Base-by-base conservation (phyloP, 2,797 vertebrate genomes). In the Sciurus vulgaris region DNA sequence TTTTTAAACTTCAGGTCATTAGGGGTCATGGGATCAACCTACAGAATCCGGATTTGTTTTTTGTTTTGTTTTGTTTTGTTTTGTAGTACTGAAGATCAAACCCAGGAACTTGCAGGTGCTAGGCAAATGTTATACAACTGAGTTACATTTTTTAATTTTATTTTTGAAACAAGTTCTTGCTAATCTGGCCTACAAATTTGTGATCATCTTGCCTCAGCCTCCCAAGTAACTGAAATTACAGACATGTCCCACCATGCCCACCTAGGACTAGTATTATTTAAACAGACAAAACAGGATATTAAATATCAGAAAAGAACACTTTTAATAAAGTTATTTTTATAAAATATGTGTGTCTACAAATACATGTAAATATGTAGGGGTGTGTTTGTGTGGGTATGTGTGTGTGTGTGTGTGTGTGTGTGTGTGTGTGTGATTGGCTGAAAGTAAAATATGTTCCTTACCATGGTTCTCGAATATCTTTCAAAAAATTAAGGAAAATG, bases 241-340 rank as follows among this genome's bases (percentile, higher is more conserved):
- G 65, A 15, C 7, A 67, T 72, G 20, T 1, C 20, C 69, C 69
- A 72, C 3, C 3, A 41, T n/a, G n/a, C 10, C 35, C 18, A 72
- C 17, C 35, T 65, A 74, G 38, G n/a, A 56, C 49, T 85, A 65
- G 28, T 7, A 65, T 72, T 94, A 87, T 95, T 38, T 7, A 84
- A 83, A 72, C 47, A 78, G 86, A 82, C 72, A 33, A 94, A 95
- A 67, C 17, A 83, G 7, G 69, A 83, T 67, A 74, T 56, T 24
- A 91, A 92, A 69, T 78, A 72, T 69, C 67, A 79, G 11, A 79
- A 92, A 13, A 63, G 22, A 83, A 3, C 15, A 20, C 30, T 86
- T 93, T 85, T 54, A 89, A 82, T 56, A 85, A 81, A 82, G 61
- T 44, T 84, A 2, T 89, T 89, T 61, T 26, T 24, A 15, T 72